These are phyloP conservation scores for Tetramorium parvispinum DNA, from an alignment of 1,140 invertebrate genomes.

Conservation along the genomic window DNA sequence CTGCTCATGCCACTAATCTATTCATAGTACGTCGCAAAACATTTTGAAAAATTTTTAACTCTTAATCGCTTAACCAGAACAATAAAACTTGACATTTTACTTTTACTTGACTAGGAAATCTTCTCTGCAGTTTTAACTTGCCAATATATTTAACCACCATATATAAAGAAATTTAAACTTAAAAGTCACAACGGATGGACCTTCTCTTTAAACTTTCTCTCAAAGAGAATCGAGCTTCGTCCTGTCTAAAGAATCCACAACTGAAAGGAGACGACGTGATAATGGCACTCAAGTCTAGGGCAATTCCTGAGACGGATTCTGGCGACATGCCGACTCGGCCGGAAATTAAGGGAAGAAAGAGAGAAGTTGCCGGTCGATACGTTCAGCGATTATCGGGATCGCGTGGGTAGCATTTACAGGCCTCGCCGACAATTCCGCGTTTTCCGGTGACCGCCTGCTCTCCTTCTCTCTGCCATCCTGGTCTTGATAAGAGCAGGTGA, in stretches of 20 bases:
- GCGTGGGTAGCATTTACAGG: slow-evolving; percentile 2
- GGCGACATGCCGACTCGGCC: slow-evolving; percentile 34
- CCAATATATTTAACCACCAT: not conserved
- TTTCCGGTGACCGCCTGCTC: slow-evolving; percentile 12
- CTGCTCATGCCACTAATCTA: not conserved
- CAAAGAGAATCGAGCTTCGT: not conserved
- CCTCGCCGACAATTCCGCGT: slow-evolving; percentile 36
- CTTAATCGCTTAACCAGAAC: not conserved
- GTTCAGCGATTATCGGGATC: slow-evolving; percentile 44
- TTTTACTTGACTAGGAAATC: not conserved
- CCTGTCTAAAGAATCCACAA: not conserved
- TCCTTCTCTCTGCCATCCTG: slow-evolving; percentile 11
- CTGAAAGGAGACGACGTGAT: not conserved
- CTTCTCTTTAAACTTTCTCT: not conserved
- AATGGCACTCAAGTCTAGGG: not conserved
- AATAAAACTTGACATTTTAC: not conserved
- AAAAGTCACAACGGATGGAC: not conserved
- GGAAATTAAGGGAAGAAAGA: slow-evolving; percentile 37
- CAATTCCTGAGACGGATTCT: not conserved
- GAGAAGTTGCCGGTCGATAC: not conserved
- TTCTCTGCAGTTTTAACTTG: not conserved
- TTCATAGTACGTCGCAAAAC: not conserved
- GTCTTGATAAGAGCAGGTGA: slow-evolving; percentile 66
- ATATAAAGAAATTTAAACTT: not conserved
- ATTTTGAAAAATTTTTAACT: not conserved